Conservation (phyloP, 1,140 invertebrate species). For the Eulimnadia texana region DNA sequence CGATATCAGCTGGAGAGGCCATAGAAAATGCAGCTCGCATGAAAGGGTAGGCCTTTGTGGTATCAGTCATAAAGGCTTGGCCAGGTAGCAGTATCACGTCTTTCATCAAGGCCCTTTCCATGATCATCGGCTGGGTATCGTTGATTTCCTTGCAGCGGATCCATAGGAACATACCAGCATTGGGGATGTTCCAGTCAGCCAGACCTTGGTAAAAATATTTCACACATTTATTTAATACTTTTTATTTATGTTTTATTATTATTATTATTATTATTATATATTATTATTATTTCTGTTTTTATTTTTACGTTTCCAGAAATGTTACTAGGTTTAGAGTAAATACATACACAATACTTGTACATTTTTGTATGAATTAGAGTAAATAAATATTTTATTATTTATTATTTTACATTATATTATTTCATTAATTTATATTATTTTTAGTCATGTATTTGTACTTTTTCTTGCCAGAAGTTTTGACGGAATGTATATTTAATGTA, state of each 20-base stretch:
- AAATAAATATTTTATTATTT: not conserved
- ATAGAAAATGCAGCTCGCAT: slow-evolving; percentile 51
- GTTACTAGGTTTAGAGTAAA: too few relatives aligned
- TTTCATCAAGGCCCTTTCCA: slow-evolving; percentile 37
- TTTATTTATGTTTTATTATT: too few relatives aligned
- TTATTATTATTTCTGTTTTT: too few relatives aligned
- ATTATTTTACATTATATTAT: too few relatives aligned
- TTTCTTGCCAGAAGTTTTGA: not conserved
- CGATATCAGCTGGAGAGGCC: slow-evolving; percentile 44
- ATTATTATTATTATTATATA: too few relatives aligned
- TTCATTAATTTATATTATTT: not conserved
- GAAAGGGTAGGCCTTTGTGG: slow-evolving; percentile 40
- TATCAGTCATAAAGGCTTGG: slow-evolving; percentile 46
- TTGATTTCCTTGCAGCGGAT: slow-evolving; percentile 46
- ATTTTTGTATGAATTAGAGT: too few relatives aligned
- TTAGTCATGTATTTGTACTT: not conserved
- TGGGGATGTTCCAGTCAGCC: slow-evolving; percentile 47
- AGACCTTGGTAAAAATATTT: slow-evolving; percentile 31
- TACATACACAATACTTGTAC: not conserved
- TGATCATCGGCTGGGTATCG: slow-evolving; percentile 57
- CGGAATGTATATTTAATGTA: too few relatives aligned
- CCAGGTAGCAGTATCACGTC: slow-evolving; percentile 53
- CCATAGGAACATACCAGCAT: slow-evolving; percentile 65
- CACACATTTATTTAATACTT: not conserved
- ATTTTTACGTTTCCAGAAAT: too few relatives aligned